phyloP scores from a whole-genome alignment of 2,888 invertebrate species.

The Chymomyza procnemis region DNA sequence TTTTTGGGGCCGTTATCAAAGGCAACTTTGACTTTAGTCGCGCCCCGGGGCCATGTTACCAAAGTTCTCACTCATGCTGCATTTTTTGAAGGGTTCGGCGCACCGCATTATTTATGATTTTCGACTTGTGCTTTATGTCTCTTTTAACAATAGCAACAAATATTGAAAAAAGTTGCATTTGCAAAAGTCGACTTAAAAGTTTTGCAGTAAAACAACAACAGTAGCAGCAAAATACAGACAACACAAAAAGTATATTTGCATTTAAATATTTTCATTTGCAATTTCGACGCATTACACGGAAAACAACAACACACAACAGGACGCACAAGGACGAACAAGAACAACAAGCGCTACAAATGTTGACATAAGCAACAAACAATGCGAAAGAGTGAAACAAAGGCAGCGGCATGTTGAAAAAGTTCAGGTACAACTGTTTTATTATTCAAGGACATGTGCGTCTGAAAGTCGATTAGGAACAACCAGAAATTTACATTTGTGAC shows the following conservation, averaged over 20 bases:
- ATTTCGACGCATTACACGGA: conserved; percentile 14
- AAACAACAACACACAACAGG: background rate
- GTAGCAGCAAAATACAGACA: background rate
- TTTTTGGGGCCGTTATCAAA: background rate
- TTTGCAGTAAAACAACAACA: background rate
- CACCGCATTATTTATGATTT: background rate
- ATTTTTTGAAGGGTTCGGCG: background rate
- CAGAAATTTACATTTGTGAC: conserved; percentile 33
- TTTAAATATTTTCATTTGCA: conserved; percentile 28
- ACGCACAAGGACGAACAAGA: background rate
- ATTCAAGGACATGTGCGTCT: background rate
- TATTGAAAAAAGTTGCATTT: background rate
- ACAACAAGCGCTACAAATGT: background rate
- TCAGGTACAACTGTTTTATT: conserved; percentile 8
- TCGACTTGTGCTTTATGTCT: background rate
- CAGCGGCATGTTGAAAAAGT: conserved; percentile 14
- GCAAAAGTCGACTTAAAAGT: background rate
- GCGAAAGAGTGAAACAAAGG: conserved; percentile 17
- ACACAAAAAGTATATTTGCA: background rate
- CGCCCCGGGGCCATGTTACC: background rate
- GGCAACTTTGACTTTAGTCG: background rate
- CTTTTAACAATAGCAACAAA: background rate
- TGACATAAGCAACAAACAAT: background rate
- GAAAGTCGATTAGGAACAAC: conserved; percentile 41
- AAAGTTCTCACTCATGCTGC: background rate